A percentile compares a stretch with the other conserved stretches of the same genome.
Conservation (phyloP, 2,113 vertebrate genomes). For the Panurus biarmicus region DNA sequence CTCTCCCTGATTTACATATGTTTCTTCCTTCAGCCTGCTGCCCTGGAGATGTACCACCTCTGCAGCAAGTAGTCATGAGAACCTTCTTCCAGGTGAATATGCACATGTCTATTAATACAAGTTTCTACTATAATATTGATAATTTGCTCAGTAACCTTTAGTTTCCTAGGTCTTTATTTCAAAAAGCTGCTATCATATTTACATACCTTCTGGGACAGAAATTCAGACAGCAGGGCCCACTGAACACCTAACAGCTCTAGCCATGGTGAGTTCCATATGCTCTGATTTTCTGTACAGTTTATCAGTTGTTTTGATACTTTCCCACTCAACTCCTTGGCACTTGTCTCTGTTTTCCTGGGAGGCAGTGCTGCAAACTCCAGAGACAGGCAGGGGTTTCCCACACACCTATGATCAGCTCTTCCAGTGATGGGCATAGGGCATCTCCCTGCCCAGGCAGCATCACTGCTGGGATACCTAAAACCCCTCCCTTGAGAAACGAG, state of each 20-base stretch:
- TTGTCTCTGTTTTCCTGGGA: background rate
- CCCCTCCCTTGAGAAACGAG: background rate
- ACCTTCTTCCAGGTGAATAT: background rate
- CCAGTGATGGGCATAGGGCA: background rate
- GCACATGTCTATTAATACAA: background rate
- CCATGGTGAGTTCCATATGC: background rate
- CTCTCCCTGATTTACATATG: background rate
- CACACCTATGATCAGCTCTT: background rate
- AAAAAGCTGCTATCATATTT: background rate
- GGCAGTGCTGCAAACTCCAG: background rate
- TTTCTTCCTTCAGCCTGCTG: background rate
- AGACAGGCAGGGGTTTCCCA: background rate
- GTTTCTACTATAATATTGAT: background rate
- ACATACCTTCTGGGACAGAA: background rate
- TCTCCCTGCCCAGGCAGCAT: background rate
- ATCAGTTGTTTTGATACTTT: background rate
- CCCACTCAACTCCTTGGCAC: background rate
- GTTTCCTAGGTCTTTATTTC: background rate
- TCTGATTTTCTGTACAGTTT: background rate
- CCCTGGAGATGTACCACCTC: background rate
- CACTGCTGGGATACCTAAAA: background rate
- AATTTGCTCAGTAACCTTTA: background rate
- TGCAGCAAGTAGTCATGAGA: fast-evolving
- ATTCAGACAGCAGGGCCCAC: background rate
- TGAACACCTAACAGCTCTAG: background rate